Percentiles rank a stretch among this genome's conserved stretches.
Conservation (phyloP, 1,140 invertebrate genomes). For the Neodiprion virginianus region DNA sequence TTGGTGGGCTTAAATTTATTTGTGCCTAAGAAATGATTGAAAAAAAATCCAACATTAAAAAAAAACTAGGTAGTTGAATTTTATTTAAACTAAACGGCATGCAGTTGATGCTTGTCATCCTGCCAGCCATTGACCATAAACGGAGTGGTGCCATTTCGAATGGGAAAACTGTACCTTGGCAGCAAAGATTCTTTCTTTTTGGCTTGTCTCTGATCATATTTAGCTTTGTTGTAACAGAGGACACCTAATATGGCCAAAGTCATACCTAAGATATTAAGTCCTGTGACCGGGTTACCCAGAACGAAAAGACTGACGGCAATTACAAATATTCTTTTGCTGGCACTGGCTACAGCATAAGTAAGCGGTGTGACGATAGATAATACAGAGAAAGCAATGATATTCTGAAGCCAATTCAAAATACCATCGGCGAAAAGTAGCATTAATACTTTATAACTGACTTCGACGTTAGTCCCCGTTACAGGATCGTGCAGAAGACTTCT, state of each 20-base stretch:
- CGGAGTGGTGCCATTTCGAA: conserved; percentile 44
- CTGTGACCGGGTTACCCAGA: conserved; percentile 91
- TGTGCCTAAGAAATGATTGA: conserved; percentile 12
- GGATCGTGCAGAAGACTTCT: conserved; percentile 70
- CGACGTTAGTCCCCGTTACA: conserved; percentile 55
- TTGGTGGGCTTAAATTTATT: background rate
- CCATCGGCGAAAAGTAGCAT: conserved; percentile 83
- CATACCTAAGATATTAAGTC: conserved; percentile 91
- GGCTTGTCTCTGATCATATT: conserved; percentile 71
- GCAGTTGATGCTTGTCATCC: conserved; percentile 37
- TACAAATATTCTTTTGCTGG: conserved; percentile 94
- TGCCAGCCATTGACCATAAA: conserved; percentile 47
- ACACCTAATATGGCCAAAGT: conserved; percentile 89
- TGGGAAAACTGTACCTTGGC: conserved; percentile 57
- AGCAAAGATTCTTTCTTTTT: conserved; percentile 64
- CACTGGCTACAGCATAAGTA: conserved; percentile 94
- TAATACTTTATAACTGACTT: conserved; percentile 59
- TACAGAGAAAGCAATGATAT: conserved; percentile 93
- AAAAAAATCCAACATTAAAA: conserved; percentile 23
- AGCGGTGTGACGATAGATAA: conserved; percentile 88
- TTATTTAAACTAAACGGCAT: conserved; percentile 41
- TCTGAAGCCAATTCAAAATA: conserved; percentile 92
- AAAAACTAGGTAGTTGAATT: background rate
- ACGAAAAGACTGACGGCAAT: conserved; percentile 89
- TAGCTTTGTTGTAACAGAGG: conserved; percentile 87